Base-by-base conservation (phyloP, 1,140 invertebrate species). In the Microvelia longipes region DNA sequence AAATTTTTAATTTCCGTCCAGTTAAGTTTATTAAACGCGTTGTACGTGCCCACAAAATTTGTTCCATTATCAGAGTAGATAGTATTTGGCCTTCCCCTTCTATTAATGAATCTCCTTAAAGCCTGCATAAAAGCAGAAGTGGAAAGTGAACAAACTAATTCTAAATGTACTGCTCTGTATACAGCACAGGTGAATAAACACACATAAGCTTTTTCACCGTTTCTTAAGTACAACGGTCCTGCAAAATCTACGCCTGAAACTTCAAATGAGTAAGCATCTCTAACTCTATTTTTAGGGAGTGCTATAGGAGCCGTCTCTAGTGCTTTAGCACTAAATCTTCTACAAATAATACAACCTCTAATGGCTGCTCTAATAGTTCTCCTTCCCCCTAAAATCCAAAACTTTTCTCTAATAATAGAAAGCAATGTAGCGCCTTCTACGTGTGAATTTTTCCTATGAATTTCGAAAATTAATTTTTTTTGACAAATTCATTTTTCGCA, bases 11-110 rank as follows among this genome's bases (percentile, higher is more conserved):
- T 69, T 28, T 68, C 63, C 5, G 70, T 25, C 75, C 75, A 76
- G 19, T 77, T 29, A 28, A 75, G 27, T 28, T 30, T 70, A 1
- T 71, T 61, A 28, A 75, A 69, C 1, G 70, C 29, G 35, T 75
- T 75, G 27, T 50, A 5, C 19, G 35, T 19, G 11, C 69, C 70
- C n/a, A 69, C 70, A 69, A 80, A 80, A 71, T 79, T 80, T 1
- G 74, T 78, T 0, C 77, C 80, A 69, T 81, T 81, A 69, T 82
- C 79, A 35, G 74, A 78, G 64, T 77, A 80, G 13, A 82, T 77
- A 0, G 74, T 73, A 0, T 66, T 66, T 0, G 77, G 78, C 71
- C 76, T 69, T 61, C 77, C 77, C 71, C 76, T 71, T 67, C 75
- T 66, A n/a, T 73, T 73, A 14, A 78, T 71, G 68, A 80, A 80